phyloP scores from a whole-genome alignment of 2,113 vertebrate species.

The Stigmatopora argus region DNA sequence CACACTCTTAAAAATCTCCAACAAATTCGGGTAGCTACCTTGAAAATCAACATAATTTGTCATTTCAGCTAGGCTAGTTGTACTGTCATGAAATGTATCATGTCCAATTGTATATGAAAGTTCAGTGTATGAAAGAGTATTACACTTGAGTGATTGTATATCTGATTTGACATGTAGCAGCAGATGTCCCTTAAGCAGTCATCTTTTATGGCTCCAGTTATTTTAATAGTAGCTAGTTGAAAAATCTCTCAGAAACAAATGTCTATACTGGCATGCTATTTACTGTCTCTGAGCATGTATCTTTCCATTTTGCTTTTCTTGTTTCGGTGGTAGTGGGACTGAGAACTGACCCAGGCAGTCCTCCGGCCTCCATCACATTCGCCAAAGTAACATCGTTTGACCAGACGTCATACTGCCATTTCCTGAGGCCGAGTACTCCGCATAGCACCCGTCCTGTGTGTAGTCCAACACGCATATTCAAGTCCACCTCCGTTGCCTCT shows the following conservation, averaged over 20 bases:
- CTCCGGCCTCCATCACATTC: constrained; percentile 97
- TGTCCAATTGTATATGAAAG: too few relatives aligned
- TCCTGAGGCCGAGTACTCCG: constrained; percentile 92
- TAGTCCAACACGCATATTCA: constrained; percentile 97
- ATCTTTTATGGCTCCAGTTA: neutral
- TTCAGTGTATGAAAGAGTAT: too few relatives aligned
- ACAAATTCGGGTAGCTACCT: too few relatives aligned
- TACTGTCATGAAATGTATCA: too few relatives aligned
- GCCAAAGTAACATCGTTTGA: constrained; percentile 96
- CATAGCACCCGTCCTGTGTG: constrained; percentile 96
- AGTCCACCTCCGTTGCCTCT: constrained; percentile 95
- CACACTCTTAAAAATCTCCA: too few relatives aligned
- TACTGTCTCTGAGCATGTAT: constrained; percentile 6
- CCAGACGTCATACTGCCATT: constrained; percentile 98
- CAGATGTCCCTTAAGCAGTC: too few relatives aligned
- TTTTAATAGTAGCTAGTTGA: neutral
- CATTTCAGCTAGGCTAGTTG: too few relatives aligned
- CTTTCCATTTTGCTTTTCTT: neutral
- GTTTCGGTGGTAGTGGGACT: constrained; percentile 13
- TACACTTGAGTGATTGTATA: too few relatives aligned
- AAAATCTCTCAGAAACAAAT: neutral
- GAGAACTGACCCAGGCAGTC: constrained; percentile 87
- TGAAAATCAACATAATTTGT: too few relatives aligned
- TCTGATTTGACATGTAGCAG: too few relatives aligned
- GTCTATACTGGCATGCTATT: constrained; percentile 10